Conservation (phyloP, 2,113 vertebrate species). For the Neodontobutis hainanensis region DNA sequence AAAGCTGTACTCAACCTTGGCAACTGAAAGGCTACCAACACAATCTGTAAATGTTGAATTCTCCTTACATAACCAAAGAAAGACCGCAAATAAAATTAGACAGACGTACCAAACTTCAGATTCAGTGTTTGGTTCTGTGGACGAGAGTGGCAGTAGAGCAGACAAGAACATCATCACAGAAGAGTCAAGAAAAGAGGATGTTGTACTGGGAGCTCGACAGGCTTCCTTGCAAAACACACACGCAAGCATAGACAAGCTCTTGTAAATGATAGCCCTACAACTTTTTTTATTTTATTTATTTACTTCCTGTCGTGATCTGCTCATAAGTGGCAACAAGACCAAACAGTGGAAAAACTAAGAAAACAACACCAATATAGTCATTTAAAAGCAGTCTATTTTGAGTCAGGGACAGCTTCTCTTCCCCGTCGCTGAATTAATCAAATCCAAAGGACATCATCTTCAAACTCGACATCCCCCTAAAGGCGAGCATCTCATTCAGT, state of each 20-base stretch:
- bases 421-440: conserved; percentile 93
- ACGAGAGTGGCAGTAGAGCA: conserved; percentile 47
- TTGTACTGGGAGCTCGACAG: conserved; percentile 43
- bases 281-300: conserved; percentile 54
- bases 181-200: neutral
- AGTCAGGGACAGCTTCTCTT: conserved; percentile 83
- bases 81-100: neutral
- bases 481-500: conserved; percentile 96
- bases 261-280: conserved; percentile 56
- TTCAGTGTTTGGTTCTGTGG: conserved; percentile 24
- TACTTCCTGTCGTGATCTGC: conserved; percentile 69
- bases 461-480: conserved; percentile 97
- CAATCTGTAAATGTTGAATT: conserved; percentile 16
- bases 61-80: conserved; percentile 3
- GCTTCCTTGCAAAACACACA: conserved; percentile 45
- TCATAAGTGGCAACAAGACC: conserved; percentile 75
- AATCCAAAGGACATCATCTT: conserved; percentile 98
- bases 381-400: conserved; percentile 84
- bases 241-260: conserved; percentile 36
- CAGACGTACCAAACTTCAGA: conserved; percentile 50
- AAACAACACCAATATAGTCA: conserved; percentile 80
- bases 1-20: conserved; percentile 7
- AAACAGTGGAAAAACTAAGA: conserved; percentile 68
- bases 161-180: conserved; percentile 33
- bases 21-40: neutral